Percentiles rank a stretch among this genome's conserved stretches.
phyloP scores from a whole-genome alignment of 1,140 invertebrate species.

The Neelides sp. region DNA sequence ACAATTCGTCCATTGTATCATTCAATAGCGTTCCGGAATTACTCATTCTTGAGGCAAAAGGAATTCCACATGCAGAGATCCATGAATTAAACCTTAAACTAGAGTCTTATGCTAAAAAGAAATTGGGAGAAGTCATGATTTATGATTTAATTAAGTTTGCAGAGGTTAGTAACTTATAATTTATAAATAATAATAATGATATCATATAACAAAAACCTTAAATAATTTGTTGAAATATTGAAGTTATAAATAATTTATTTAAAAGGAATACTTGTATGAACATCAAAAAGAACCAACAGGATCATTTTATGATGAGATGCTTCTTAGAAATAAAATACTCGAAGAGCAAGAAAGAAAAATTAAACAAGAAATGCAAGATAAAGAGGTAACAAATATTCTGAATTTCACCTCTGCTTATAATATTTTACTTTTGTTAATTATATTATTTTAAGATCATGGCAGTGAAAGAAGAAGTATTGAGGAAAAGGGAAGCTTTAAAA shows the following conservation, averaged over 20 bases:
- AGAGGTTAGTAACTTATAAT: no score
- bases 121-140: constrained; percentile 29
- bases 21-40: constrained; percentile 19
- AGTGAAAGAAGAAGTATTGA: constrained; percentile 54
- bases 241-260: constrained; percentile 6
- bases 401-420: constrained; percentile 3
- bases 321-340: constrained; percentile 18
- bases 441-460: constrained; percentile 42
- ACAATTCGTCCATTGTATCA: neutral
- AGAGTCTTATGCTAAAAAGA: constrained; percentile 8
- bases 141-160: constrained; percentile 18
- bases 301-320: constrained; percentile 29
- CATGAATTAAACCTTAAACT: constrained; percentile 21
- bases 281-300: constrained; percentile 27
- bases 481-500: constrained; percentile 50
- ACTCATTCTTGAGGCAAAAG: constrained; percentile 16
- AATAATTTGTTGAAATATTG: no score
- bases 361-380: constrained; percentile 19
- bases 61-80: constrained; percentile 22
- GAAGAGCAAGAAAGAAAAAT: constrained; percentile 21
- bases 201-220: no score
- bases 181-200: no score
- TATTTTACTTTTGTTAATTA: constrained; percentile 7
- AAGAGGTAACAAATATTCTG: constrained; percentile 17
- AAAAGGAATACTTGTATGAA: constrained; percentile 3